These are phyloP conservation scores for Meteorus colon DNA, from an alignment of 2,888 invertebrate genomes.

Conservation along the genomic window DNA sequence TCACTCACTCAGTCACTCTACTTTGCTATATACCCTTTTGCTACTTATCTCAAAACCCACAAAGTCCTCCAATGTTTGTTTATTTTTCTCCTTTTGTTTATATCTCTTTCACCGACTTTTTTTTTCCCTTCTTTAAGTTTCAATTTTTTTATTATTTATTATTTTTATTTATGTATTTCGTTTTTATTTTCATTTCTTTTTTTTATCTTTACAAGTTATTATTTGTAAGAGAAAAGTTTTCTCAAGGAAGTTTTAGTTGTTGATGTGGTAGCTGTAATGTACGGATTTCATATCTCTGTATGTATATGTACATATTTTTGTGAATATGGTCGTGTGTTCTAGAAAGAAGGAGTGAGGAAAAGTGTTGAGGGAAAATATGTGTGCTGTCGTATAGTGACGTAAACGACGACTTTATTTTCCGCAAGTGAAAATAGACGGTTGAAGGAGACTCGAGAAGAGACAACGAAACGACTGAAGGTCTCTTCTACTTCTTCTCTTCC, in stretches of 20 bases:
- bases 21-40: neutral
- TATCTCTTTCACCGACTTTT: neutral
- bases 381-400: conserved; percentile 37
- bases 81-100: neutral
- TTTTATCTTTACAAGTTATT: conserved; percentile 6
- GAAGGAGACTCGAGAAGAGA: conserved; percentile 19
- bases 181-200: neutral
- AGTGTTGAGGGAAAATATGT: conserved; percentile 25
- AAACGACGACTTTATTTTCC: conserved; percentile 39
- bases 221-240: conserved; percentile 14
- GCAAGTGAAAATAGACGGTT: conserved; percentile 38
- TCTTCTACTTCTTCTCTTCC: neutral
- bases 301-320: neutral
- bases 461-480: conserved; percentile 25
- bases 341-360: neutral
- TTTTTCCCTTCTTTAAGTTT: neutral
- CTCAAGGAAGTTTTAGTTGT: neutral
- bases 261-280: conserved; percentile 3
- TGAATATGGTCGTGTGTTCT: conserved; percentile 10
- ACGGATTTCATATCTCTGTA: neutral
- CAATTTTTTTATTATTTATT: neutral
- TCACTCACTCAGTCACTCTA: conserved; percentile 12
- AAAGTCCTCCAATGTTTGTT: conserved; percentile 3
- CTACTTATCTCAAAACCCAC: conserved; percentile 13
- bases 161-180: conserved; percentile 1